Base-by-base conservation (phyloP, 1,140 invertebrate species). In the Orussus abietinus region DNA sequence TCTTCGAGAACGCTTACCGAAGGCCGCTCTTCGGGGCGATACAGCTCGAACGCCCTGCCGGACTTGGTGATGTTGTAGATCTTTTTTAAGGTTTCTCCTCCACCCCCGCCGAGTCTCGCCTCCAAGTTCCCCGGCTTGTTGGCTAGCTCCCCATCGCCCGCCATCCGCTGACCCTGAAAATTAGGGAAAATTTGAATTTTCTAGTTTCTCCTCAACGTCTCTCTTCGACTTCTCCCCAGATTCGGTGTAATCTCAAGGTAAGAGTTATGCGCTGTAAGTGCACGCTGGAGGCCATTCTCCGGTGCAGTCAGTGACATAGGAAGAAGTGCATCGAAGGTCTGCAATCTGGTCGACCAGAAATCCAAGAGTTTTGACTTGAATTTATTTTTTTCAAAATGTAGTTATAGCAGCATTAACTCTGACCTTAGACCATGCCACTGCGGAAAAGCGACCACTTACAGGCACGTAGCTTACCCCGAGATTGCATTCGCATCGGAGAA, bases 221-320 rank as follows among this genome's bases (percentile, higher is more conserved):
- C n/a, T n/a, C n/a, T n/a, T n/a, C n/a, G n/a, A n/a, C n/a, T n/a
- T n/a, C n/a, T n/a, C n/a, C n/a, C n/a, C n/a, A n/a, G n/a, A n/a
- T 37, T 11, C 26, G 12, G 30, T 40, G 40, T 38, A 50, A 64
- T 58, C 55, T 61, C 53, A 66, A 67, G 63, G 60, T 62, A 66
- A 64, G 59, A 64, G 66, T 67, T 67, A 69, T 63, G 57, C 53
- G 66, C 58, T 65, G 65, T 67, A 67, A 72, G 68, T 65, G 62
- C 48, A 45, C 31, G 19, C 34, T 28, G 32, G 41, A 26, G 38
- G 22, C n/a, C n/a, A n/a, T n/a, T n/a, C n/a, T n/a, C n/a, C n/a
- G n/a, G n/a, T n/a, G n/a, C n/a, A n/a, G n/a, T n/a, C n/a, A n/a
- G n/a, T n/a, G n/a, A n/a, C n/a, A n/a, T n/a, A n/a, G n/a, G n/a